Base-by-base conservation (phyloP, 2,888 invertebrate genomes). In the Eristalis pertinax region DNA sequence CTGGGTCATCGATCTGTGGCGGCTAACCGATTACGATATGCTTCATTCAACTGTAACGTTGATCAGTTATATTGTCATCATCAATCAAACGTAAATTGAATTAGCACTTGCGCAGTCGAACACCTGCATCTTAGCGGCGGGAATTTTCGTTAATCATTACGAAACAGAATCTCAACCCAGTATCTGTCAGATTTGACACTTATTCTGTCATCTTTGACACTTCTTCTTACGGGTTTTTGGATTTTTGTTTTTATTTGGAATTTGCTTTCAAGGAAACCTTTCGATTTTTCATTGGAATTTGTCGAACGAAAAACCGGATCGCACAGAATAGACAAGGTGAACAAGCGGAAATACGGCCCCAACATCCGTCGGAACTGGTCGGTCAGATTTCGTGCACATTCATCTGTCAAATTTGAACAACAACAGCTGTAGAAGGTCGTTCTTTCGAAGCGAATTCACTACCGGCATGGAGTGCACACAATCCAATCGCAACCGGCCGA, bases 101-200 rank as follows among this genome's bases (percentile, higher is more conserved):
- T 75, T 75, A 65, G 22, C 75, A 67, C 75, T 41, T 19, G 13
- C 19, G 60, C 67, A 63, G 38, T 15, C n/a, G 67, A 41, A 75
- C 67, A 75, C 74, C 74, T 65, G 74, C 26, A 41, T 60, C 24
- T 32, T 26, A 60, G 13, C 60, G 26, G 15, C 26, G 10, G 22
- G 4, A 43, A 11, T 3, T 43, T n/a, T 13, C 4, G 32, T n/a
- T 10, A 41, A 10, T 22, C 10, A 7, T 50, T 50, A 50, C 19
- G 50, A 50, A 50, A 50, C n/a, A 4, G n/a, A 43, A 43, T n/a
- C n/a, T n/a, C 32, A n/a, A n/a, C 43, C 43, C n/a, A n/a, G 43
- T n/a, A 43, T 43, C n/a, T 43, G n/a, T 41, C 41, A 41, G 15
- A 41, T 41, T 41, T 41, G 41, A 41, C 15, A 43, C n/a, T 43